Percentiles rank a stretch among this genome's conserved stretches.
These are phyloP conservation scores for Pseudeuparius sepicola DNA, from an alignment of 2,888 invertebrate species.

Conservation along the genomic window DNA sequence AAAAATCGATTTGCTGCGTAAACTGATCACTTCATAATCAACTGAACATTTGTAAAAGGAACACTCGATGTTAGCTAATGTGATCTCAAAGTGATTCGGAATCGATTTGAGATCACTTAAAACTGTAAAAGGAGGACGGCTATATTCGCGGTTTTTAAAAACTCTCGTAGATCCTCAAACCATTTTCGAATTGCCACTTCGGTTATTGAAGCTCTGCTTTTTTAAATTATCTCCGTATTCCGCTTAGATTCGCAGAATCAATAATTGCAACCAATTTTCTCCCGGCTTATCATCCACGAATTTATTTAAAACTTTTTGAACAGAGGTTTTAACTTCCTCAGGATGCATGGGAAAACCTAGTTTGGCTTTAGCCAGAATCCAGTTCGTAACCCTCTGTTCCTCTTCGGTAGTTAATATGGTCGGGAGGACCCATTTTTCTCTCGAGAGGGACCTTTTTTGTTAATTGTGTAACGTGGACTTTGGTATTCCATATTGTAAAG, in stretches of 20 bases:
- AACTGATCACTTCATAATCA: too few species aligned
- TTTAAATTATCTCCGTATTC: conserved; percentile 25
- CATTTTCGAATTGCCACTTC: conserved; percentile 16
- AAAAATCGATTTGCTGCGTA: too few species aligned
- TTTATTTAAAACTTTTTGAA: conserved; percentile 17
- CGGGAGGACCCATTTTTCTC: conserved; percentile 19
- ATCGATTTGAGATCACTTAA: too few species aligned
- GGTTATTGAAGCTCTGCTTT: conserved; percentile 22
- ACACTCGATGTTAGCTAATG: too few species aligned
- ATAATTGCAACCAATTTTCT: conserved; percentile 27
- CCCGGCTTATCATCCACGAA: conserved; percentile 22
- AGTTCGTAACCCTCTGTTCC: conserved; percentile 17
- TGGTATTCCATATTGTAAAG: conserved; percentile 15
- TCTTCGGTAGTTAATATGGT: conserved; percentile 15
- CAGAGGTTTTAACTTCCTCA: conserved; percentile 16
- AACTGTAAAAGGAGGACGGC: too few species aligned
- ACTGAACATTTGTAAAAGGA: too few species aligned
- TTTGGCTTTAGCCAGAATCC: conserved; percentile 19
- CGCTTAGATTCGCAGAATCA: conserved; percentile 23
- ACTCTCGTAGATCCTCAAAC: conserved; percentile 17
- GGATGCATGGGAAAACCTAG: conserved; percentile 21
- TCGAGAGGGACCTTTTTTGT: conserved; percentile 13
- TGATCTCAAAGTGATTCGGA: too few species aligned
- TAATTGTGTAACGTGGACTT: conserved; percentile 16
- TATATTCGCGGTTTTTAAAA: conserved; percentile 10